These are phyloP conservation scores for Neodiprion virginianus DNA, from an alignment of 1,140 invertebrate species.

Conservation along the genomic window DNA sequence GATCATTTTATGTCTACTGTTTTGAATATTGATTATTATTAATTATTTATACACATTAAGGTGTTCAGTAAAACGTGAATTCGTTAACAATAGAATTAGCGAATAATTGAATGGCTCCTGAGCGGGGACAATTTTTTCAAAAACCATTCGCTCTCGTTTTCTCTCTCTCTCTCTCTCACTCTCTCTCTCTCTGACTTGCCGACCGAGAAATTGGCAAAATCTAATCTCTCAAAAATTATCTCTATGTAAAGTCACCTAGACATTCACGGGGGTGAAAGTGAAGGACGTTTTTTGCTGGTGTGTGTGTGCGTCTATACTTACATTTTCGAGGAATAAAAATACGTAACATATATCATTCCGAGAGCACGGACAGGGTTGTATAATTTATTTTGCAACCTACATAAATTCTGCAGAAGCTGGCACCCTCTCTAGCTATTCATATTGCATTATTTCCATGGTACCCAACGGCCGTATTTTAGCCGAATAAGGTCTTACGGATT, in stretches of 20 bases:
- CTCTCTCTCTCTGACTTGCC: slow-evolving; percentile 17
- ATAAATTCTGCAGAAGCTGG: slow-evolving; percentile 43
- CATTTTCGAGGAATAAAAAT: slow-evolving; percentile 16
- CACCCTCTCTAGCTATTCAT: slow-evolving; percentile 12
- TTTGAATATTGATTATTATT: too few species aligned
- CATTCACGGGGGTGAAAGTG: slow-evolving; percentile 20
- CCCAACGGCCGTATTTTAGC: slow-evolving; percentile 39
- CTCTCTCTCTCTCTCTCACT: slow-evolving; percentile 17
- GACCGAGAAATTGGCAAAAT: neutral
- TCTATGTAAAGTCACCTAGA: neutral
- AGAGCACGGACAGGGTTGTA: slow-evolving; percentile 24
- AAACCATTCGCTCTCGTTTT: neutral
- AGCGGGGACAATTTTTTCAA: too few species aligned
- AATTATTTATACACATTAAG: too few species aligned
- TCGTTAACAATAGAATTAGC: too few species aligned
- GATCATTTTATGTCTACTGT: too few species aligned
- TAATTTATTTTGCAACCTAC: slow-evolving; percentile 46
- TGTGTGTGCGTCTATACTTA: neutral
- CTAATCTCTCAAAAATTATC: neutral
- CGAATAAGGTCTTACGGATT: neutral
- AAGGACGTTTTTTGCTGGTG: neutral
- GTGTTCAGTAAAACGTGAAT: too few species aligned
- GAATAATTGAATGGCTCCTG: too few species aligned
- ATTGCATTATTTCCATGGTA: slow-evolving; percentile 37
- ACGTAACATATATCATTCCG: neutral